These are phyloP conservation scores for Anagyrus pseudococci DNA, from an alignment of 2,888 invertebrate species.

Conservation along the genomic window DNA sequence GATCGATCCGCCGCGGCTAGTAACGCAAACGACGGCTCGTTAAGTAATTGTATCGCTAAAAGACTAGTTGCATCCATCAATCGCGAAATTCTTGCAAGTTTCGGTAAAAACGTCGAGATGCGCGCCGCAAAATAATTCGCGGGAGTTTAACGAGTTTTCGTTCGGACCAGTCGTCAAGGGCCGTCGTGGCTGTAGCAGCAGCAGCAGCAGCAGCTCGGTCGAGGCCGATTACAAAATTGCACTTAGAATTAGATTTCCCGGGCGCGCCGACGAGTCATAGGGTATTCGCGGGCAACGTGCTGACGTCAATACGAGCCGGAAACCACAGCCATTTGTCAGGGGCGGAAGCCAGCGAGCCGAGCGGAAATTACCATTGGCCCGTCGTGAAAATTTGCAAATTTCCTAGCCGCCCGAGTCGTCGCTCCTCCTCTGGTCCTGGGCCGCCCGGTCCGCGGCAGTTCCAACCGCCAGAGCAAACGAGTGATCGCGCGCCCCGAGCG, in stretches of 20 bases:
- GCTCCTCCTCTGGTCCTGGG: too few species aligned
- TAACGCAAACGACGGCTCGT: background rate
- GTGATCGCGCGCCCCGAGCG: constrained; percentile 11
- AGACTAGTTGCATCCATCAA: background rate
- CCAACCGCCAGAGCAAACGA: too few species aligned
- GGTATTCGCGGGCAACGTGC: background rate
- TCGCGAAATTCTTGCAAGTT: background rate
- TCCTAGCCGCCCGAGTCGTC: constrained; percentile 43
- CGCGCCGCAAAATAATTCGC: background rate
- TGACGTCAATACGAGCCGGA: constrained; percentile 55
- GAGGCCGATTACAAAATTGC: constrained; percentile 23
- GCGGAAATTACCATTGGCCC: constrained; percentile 59
- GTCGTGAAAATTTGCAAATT: constrained; percentile 60
- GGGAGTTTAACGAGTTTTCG: constrained; percentile 16
- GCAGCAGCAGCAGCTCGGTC: constrained; percentile 13
- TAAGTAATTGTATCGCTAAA: background rate
- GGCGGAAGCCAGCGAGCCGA: constrained; percentile 57
- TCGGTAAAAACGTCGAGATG: background rate
- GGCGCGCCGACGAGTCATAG: background rate
- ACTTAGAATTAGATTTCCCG: constrained; percentile 29
- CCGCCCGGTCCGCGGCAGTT: constrained; percentile 6
- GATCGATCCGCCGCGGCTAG: too few species aligned
- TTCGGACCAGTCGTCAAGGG: constrained; percentile 7
- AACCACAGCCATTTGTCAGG: constrained; percentile 61
- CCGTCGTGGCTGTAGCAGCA: too few species aligned